Evolutionary conservation across 2,113 vertebrate species (phyloP), one percentile per base, ranked within the genome.

Genomic region (Ranitomeya imitator): DNA sequence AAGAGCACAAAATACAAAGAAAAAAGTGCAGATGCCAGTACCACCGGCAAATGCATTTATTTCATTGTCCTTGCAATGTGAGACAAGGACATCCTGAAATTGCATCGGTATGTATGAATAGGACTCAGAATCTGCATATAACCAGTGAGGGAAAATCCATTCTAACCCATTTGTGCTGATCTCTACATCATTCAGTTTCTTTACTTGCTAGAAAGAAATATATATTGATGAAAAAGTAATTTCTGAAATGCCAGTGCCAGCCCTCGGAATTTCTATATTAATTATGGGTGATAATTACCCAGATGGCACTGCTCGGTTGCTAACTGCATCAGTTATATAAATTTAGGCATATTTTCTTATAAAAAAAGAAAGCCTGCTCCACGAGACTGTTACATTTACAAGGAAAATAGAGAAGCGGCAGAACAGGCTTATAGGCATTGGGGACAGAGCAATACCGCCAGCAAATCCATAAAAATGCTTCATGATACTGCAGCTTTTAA

Each of bases 21-120:
- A 82, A 69, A 89, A 63, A 26, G 51, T 79, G 81, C 87, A 89
- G 57, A 89, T 79, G 80, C 61, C 67, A 52, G 80, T 76, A 84
- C 76, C 71, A 65, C 60, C 19, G 19, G 60, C 51, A 45, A 84
- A 85, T 69, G 31, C 63, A 85, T 78, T 78, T 67, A 67, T 78
- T 77, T 88, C 77, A 88, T 77, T 77, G 67, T 52, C 81, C 31
- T 82, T 83, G 61, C 59, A 83, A 55, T n/a, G 23, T 69, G 55
- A 45, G 79, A 83, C 54, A 85, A 84, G 82, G 82, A 21, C 82
- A 84, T 84, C 18, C 82, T 16, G 45, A 69, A 84, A 84, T 55
- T 84, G 37, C 65, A 55, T 84, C n/a, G 52, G 37, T 69, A 55
- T 54, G 51, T 69, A 71, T 55, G 45, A 84, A 26, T 55, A n/a